These are phyloP conservation scores for Petromus typicus DNA, from an alignment of 2,113 vertebrate genomes.

Conservation along the genomic window DNA sequence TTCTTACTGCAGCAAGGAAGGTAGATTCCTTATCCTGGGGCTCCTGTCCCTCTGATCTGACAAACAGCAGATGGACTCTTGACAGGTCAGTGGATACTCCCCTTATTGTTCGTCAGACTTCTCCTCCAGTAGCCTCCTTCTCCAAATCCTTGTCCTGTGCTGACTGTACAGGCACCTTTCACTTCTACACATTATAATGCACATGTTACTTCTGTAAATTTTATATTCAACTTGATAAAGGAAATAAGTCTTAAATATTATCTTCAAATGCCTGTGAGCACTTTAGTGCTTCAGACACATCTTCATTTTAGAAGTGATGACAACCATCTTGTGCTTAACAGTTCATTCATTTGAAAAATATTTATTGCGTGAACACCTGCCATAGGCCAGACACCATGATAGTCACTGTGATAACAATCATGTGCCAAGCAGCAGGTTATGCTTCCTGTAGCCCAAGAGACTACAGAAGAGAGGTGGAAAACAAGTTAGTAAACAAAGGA, in stretches of 20 bases:
- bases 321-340: not conserved
- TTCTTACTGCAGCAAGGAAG: not conserved
- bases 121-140: not conserved
- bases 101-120: not conserved
- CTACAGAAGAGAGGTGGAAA: not conserved
- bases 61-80: not conserved
- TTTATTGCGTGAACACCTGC: not conserved
- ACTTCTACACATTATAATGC: not conserved
- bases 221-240: not conserved
- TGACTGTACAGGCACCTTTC: not conserved
- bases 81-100: not conserved
- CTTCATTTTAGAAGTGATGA: not conserved
- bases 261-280: not conserved
- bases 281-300: not conserved
- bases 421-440: not conserved
- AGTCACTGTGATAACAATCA: not conserved
- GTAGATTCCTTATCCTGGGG: not conserved
- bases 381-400: not conserved
- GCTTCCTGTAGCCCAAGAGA: not conserved
- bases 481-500: not conserved
- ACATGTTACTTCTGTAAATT: not conserved
- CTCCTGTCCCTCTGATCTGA: not conserved
- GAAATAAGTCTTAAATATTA: not conserved
- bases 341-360: slow-evolving; percentile 3
- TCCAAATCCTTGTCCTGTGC: not conserved